These are phyloP conservation scores for Hoplostethus mediterraneus DNA, from an alignment of 2,797 vertebrate genomes.

Conservation along the genomic window DNA sequence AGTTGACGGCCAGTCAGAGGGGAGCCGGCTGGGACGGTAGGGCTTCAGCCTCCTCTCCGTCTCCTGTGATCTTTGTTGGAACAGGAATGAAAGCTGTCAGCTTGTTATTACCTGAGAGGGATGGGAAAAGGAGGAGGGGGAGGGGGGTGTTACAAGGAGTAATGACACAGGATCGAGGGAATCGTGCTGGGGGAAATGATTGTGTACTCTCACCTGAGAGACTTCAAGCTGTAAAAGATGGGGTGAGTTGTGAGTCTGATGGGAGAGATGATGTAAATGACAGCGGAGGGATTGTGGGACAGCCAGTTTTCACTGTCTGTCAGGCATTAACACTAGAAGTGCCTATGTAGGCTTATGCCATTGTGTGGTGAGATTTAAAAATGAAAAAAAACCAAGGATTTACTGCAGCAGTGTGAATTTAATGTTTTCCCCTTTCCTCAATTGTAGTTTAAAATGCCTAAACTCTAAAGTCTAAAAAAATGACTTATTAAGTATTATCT, in stretches of 20 bases:
- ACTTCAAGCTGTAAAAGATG: slow-evolving; percentile 24
- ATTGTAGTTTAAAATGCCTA: too few species aligned
- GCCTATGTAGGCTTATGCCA: background rate
- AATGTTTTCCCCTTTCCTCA: too few species aligned
- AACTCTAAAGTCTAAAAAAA: too few species aligned
- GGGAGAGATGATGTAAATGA: slow-evolving; percentile 33
- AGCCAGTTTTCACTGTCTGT: slow-evolving; percentile 13
- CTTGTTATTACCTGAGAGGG: slow-evolving; percentile 33
- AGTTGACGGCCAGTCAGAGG: slow-evolving; percentile 37
- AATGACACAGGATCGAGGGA: slow-evolving; percentile 15
- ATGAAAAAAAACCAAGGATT: too few species aligned
- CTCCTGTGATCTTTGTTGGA: slow-evolving; percentile 24
- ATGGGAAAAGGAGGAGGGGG: slow-evolving; percentile 4
- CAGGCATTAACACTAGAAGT: slow-evolving; percentile 18
- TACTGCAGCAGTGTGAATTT: too few species aligned
- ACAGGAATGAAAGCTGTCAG: slow-evolving; percentile 30
- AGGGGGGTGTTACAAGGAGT: background rate
- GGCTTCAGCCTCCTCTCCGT: slow-evolving; percentile 17
- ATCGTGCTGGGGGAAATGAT: slow-evolving; percentile 8
- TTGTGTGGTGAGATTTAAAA: background rate
- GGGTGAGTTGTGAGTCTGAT: slow-evolving; percentile 20
- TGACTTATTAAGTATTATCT: too few species aligned
- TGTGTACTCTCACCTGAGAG: slow-evolving; percentile 30
- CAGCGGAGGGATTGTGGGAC: slow-evolving; percentile 18
- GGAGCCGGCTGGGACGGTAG: slow-evolving; percentile 11